Evolutionary conservation across 2,888 invertebrate genomes (phyloP), one percentile per base, ranked within the genome.

Genomic region (Abrostola tripartita): DNA sequence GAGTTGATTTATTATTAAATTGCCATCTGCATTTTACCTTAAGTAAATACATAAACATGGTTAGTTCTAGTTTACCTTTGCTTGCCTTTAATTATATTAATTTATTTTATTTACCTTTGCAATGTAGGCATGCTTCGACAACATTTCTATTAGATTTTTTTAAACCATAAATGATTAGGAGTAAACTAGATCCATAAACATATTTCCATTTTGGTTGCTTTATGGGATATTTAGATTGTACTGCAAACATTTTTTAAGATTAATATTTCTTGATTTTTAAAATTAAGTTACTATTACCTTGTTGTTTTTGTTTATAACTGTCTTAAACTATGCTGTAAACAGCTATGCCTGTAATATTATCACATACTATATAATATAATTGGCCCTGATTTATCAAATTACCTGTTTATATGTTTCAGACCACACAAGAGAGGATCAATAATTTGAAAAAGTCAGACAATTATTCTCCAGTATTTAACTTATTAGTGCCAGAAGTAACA

Each of bases 401-500:
- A 71, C 64, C 53, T 69, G 44, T 71, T 69, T 78, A 61, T 4
- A 1, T 75, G 68, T 81, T 93, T 88, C 92, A 96, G 96, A 95
- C 95, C 69, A 95, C 95, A 83, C 87, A 92, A 73, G 96, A 96
- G 68, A 95, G 95, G 79, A 92, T 97, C 78, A 91, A 95, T 51
- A 95, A 92, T 82, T 90, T 97, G 71, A 96, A 96, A 83, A 93
- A 95, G 67, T 95, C 95, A 81, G 96, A 95, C 70, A 95, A 95
- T 74, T 97, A 95, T 89, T 98, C 98, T 58, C 95, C 96, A 70
- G 95, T 96, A 54, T 98, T 97, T 88, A 96, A 96, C 80, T 92
- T 98, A 82, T 88, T 97, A 69, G 95, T 97, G 74, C 94, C 95
- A 80, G 95, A 95, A 79, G 90, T 90, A 69, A 91, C 90, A 75